These are phyloP conservation scores for Acholoe squamosa DNA, from an alignment of 2,888 invertebrate species.

Conservation along the genomic window DNA sequence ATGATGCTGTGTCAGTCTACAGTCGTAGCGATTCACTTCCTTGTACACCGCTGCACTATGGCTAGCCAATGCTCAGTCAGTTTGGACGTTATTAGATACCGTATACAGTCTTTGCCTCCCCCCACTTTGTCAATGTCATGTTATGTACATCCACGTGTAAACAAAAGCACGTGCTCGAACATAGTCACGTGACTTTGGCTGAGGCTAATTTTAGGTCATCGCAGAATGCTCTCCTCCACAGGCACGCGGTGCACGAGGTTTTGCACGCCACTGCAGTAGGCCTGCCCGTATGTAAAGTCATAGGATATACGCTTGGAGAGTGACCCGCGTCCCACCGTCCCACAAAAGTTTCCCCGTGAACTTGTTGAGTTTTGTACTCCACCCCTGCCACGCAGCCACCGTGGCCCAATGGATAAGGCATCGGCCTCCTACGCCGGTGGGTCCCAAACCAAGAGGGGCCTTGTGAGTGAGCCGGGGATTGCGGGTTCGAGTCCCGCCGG, in stretches of 20 bases:
- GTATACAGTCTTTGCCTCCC: no score
- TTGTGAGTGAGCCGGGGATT: conserved; percentile 30
- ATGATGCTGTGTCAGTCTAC: no score
- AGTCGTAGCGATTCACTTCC: no score
- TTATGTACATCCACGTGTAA: neutral
- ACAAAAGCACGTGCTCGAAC: neutral
- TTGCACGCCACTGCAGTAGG: no score
- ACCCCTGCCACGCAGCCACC: neutral
- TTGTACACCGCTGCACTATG: no score
- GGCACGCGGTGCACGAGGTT: neutral
- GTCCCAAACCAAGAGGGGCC: neutral
- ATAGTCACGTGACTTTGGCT: neutral
- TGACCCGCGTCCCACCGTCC: no score
- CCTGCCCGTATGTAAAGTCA: neutral
- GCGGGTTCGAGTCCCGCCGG: conserved; percentile 44
- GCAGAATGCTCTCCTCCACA: neutral
- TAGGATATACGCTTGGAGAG: neutral
- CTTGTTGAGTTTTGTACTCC: neutral
- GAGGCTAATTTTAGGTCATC: neutral
- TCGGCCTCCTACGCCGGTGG: conserved; percentile 34
- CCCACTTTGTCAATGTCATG: no score
- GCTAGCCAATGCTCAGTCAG: no score
- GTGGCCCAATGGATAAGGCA: conserved; percentile 44
- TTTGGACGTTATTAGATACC: no score
- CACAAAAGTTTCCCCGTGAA: neutral